Conservation (phyloP, 2,113 vertebrate species). For the Dunckerocampus dactyliophorus region DNA sequence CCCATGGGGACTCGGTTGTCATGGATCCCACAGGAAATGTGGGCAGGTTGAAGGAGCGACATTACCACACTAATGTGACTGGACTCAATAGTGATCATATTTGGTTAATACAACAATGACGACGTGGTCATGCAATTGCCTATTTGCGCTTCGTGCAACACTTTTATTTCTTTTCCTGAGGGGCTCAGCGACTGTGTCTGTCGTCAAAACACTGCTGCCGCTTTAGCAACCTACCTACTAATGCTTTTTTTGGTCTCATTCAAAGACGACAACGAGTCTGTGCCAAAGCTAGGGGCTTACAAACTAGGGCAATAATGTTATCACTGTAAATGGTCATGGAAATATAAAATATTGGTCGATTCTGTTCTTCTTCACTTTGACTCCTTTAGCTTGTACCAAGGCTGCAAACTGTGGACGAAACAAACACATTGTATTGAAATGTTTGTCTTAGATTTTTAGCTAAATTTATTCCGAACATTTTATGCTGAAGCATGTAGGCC, state of each 20-base stretch:
- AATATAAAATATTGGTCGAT: slow-evolving; percentile 1
- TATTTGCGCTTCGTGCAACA: not conserved
- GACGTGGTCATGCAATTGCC: not conserved
- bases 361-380: not conserved
- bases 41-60: slow-evolving; percentile 24
- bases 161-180: slow-evolving; percentile 6
- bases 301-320: slow-evolving; percentile 7
- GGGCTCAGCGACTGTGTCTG: slow-evolving; percentile 8
- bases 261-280: slow-evolving; percentile 23
- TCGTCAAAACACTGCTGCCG: slow-evolving; percentile 32
- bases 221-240: slow-evolving; percentile 24
- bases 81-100: slow-evolving; percentile 5
- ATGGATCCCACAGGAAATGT: slow-evolving; percentile 36
- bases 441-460: too few species aligned
- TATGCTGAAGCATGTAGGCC: too few species aligned
- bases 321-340: not conserved
- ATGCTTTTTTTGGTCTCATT: slow-evolving; percentile 12
- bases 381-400: not conserved
- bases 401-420: not conserved
- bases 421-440: too few species aligned
- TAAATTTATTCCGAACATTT: too few species aligned
- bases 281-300: slow-evolving; percentile 16
- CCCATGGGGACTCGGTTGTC: slow-evolving; percentile 28
- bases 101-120: slow-evolving; percentile 36
- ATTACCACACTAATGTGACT: slow-evolving; percentile 42